These are phyloP conservation scores for Oasisia sp. DNA, from an alignment of 2,888 invertebrate genomes.

Conservation along the genomic window DNA sequence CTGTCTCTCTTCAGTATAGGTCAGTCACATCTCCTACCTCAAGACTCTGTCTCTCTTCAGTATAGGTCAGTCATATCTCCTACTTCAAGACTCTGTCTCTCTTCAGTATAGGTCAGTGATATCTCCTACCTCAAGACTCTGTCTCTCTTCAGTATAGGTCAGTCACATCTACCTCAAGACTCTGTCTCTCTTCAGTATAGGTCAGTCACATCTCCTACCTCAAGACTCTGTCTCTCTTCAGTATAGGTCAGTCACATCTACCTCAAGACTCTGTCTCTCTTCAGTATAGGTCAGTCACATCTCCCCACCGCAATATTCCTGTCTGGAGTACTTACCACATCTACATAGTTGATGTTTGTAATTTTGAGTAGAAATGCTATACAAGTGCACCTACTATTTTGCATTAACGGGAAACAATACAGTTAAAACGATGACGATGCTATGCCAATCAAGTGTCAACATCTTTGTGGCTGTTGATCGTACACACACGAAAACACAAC, in stretches of 20 bases:
- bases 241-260: constrained; percentile 83
- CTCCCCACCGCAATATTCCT: too few relatives aligned
- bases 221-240: constrained; percentile 84
- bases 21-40: constrained; percentile 74
- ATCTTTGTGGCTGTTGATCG: too few relatives aligned
- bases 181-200: constrained; percentile 84
- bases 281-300: constrained; percentile 76
- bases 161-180: constrained; percentile 83
- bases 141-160: constrained; percentile 84
- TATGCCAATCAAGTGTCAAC: too few relatives aligned
- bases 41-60: constrained; percentile 86
- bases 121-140: constrained; percentile 82
- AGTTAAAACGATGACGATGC: too few relatives aligned
- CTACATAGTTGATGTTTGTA: too few relatives aligned
- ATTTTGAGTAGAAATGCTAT: too few relatives aligned
- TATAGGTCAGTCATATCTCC: constrained; percentile 73
- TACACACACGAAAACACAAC: too few relatives aligned
- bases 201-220: constrained; percentile 76
- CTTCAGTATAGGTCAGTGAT: constrained; percentile 78
- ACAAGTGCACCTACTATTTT: too few relatives aligned
- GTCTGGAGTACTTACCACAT: too few relatives aligned
- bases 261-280: constrained; percentile 84
- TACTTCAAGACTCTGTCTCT: constrained; percentile 85
- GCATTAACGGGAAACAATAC: too few relatives aligned
- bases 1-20: constrained; percentile 86